These are phyloP conservation scores for Syrmaticus mikado DNA, from an alignment of 2,113 vertebrate species.

Conservation along the genomic window DNA sequence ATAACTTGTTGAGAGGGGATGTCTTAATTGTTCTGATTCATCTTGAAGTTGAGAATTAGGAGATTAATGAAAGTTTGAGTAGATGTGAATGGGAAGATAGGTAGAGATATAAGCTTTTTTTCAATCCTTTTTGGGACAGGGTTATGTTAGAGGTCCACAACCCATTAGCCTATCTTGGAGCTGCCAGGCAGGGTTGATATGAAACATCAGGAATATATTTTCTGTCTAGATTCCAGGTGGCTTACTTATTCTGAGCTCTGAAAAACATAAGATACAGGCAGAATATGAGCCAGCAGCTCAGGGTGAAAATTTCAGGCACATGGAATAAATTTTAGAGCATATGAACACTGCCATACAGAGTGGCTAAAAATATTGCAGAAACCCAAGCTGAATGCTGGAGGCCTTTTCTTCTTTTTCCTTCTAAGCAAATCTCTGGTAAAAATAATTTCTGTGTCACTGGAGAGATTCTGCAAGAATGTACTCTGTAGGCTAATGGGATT, in stretches of 20 bases:
- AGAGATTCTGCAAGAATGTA: neutral
- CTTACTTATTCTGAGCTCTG: neutral
- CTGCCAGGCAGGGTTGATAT: neutral
- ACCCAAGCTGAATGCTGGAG: slow-evolving; percentile 2
- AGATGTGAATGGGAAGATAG: neutral
- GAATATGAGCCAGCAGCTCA: neutral
- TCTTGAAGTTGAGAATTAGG: neutral
- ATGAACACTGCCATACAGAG: neutral
- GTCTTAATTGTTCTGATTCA: neutral
- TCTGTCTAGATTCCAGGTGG: neutral
- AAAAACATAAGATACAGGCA: neutral
- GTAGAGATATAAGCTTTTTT: neutral
- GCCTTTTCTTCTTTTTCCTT: slow-evolving; percentile 15
- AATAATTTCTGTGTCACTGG: slow-evolving; percentile 28
- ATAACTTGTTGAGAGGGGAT: neutral
- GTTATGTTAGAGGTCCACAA: neutral
- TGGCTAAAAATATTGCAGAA: neutral
- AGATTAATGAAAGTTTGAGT: slow-evolving; percentile 22
- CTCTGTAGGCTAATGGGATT: neutral
- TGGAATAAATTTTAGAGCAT: neutral
- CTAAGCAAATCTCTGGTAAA: neutral
- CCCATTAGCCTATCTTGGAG: neutral
- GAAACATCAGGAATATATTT: neutral
- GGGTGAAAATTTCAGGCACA: neutral
- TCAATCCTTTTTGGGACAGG: neutral